Conservation (phyloP, 1,140 invertebrate species). For the Cydia amplana region DNA sequence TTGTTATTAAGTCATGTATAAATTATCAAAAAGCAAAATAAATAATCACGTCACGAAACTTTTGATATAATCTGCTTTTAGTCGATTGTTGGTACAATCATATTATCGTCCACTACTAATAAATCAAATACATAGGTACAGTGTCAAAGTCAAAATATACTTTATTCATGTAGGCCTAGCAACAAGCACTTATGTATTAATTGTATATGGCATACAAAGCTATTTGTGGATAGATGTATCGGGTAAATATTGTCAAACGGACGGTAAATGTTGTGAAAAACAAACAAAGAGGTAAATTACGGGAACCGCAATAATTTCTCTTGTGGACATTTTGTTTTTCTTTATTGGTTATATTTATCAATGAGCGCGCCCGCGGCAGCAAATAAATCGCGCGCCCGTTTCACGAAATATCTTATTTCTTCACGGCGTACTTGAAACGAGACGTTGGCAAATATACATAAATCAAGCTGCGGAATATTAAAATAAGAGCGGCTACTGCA, state of each 20-base stretch:
- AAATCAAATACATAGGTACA: background rate
- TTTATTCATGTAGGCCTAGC: too few relatives aligned
- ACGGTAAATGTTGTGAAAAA: conserved; percentile 29
- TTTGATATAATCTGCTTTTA: background rate
- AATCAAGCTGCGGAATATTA: conserved; percentile 30
- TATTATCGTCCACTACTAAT: background rate
- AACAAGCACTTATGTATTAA: too few relatives aligned
- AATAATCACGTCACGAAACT: conserved; percentile 20
- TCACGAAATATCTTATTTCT: conserved; percentile 46
- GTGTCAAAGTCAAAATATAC: too few relatives aligned
- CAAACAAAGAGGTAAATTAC: conserved; percentile 50
- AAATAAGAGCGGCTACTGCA: conserved; percentile 7
- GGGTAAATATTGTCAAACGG: conserved; percentile 1
- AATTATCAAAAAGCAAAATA: conserved; percentile 17
- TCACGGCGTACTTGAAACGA: conserved; percentile 18
- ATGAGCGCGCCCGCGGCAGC: conserved; percentile 45
- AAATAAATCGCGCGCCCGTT: conserved; percentile 56
- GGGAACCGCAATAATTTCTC: conserved; percentile 52
- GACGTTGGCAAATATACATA: conserved; percentile 26
- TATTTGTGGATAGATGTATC: background rate
- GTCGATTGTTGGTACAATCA: background rate
- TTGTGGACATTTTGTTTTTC: conserved; percentile 59
- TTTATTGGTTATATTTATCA: conserved; percentile 68
- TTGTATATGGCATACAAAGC: background rate
- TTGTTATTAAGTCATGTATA: conserved; percentile 23